Percentiles rank a stretch among this genome's conserved stretches.
These are phyloP conservation scores for Neotoxoptera formosana DNA, from an alignment of 1,140 invertebrate genomes.

Conservation along the genomic window DNA sequence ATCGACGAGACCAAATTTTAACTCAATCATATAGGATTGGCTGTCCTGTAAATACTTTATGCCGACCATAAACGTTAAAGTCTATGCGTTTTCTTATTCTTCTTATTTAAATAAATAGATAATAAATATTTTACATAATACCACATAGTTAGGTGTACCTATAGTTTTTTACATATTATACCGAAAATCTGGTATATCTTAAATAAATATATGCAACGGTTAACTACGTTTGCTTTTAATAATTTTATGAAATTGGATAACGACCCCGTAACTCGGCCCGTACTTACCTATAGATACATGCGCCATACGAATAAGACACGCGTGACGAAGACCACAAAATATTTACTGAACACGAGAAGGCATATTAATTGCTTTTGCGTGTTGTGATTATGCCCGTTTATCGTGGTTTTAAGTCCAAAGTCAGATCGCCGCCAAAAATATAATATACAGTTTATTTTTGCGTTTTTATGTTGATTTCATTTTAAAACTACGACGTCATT, in stretches of 20 bases:
- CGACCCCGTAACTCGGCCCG: too few relatives aligned
- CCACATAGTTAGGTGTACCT: neutral
- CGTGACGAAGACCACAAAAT: neutral
- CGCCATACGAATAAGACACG: too few relatives aligned
- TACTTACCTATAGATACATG: too few relatives aligned
- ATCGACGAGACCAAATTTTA: neutral
- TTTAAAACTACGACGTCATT: neutral
- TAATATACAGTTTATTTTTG: neutral
- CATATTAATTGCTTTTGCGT: neutral
- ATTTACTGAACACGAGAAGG: neutral
- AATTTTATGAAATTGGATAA: neutral
- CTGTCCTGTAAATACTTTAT: neutral
- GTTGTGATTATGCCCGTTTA: neutral
- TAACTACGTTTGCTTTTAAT: neutral
- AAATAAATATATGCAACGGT: neutral
- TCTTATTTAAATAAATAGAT: neutral
- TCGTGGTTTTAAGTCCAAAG: neutral
- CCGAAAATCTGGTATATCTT: neutral
- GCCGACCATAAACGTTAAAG: neutral
- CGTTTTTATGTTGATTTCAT: neutral
- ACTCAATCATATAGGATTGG: neutral
- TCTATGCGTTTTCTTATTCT: neutral
- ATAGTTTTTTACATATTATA: neutral
- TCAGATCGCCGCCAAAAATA: neutral
- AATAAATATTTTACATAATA: neutral